These are phyloP conservation scores for Netelia fuscicornis DNA, from an alignment of 2,888 invertebrate genomes.

Conservation along the genomic window DNA sequence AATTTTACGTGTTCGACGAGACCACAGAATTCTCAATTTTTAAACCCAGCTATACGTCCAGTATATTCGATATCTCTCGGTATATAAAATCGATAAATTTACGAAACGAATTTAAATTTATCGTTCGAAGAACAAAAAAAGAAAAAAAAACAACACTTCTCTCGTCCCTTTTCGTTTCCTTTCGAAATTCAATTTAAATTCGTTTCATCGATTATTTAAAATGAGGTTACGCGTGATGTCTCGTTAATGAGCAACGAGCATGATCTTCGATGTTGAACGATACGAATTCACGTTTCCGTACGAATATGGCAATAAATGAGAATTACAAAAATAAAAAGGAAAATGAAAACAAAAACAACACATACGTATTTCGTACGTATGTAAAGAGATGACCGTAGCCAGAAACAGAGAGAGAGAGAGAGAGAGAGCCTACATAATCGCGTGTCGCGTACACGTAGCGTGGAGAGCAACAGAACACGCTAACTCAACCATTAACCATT, in stretches of 20 bases:
- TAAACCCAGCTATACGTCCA: neutral
- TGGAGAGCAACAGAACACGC: conserved; percentile 72
- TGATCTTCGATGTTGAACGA: conserved; percentile 6
- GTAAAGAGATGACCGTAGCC: conserved; percentile 1
- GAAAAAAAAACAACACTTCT: too few relatives aligned
- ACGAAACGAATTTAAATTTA: too few relatives aligned
- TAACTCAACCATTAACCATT: conserved; percentile 79
- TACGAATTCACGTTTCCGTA: neutral
- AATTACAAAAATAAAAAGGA: too few relatives aligned
- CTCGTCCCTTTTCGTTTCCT: too few relatives aligned
- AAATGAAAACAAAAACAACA: neutral
- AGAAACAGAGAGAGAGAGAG: conserved; percentile 26
- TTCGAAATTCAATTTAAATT: too few relatives aligned
- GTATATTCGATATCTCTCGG: neutral
- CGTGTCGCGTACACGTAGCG: conserved; percentile 60
- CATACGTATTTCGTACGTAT: neutral
- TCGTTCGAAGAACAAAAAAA: too few relatives aligned
- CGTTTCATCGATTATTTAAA: conserved; percentile 2
- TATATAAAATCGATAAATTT: too few relatives aligned
- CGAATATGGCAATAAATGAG: neutral
- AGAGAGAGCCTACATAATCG: conserved; percentile 49
- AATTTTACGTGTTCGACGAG: conserved; percentile 34
- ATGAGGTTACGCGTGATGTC: conserved; percentile 3
- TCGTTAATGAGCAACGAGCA: neutral
- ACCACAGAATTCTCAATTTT: conserved; percentile 11